phyloP scores from a whole-genome alignment of 2,888 invertebrate genomes.

The Crematogaster levior region DNA sequence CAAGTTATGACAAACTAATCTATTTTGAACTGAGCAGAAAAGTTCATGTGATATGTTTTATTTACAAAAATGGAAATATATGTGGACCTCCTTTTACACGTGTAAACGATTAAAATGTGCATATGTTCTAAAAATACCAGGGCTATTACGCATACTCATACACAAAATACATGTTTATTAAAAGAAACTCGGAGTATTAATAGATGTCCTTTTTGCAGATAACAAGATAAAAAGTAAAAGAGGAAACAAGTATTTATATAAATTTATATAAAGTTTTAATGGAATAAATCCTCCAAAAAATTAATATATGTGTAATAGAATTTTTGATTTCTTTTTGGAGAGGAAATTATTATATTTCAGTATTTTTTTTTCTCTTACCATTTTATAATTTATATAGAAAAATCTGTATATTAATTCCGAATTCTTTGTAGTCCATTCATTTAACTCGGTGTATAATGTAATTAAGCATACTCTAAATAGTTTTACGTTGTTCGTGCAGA shows the following conservation, averaged over 20 bases:
- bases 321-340: background rate
- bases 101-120: background rate
- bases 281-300: background rate
- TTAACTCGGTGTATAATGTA: background rate
- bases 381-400: background rate
- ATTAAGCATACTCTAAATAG: background rate
- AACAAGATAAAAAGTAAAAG: background rate
- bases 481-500: background rate
- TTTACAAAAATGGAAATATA: background rate
- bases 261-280: background rate
- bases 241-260: background rate
- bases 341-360: background rate
- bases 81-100: background rate
- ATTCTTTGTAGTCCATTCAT: background rate
- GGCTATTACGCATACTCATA: background rate
- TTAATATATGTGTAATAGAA: background rate
- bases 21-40: background rate
- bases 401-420: background rate
- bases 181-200: background rate
- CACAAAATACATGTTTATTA: background rate
- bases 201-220: background rate
- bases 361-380: background rate
- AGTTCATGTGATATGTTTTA: background rate
- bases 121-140: background rate
- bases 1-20: background rate